These are phyloP conservation scores for Prosopocoilus inquinatus DNA, from an alignment of 2,888 invertebrate species.

Conservation along the genomic window DNA sequence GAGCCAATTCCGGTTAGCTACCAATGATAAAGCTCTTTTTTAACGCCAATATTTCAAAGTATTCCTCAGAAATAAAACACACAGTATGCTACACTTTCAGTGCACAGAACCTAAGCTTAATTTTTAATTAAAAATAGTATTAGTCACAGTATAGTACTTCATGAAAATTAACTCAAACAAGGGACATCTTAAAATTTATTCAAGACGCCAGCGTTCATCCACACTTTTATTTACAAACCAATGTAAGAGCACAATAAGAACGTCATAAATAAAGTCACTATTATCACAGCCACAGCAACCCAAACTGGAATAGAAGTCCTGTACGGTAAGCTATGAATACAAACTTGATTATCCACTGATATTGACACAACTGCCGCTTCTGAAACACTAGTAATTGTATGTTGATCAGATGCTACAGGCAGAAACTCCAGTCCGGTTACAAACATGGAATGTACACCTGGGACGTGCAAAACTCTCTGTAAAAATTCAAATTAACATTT, in stretches of 20 bases:
- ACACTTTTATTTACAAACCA: conserved; percentile 61
- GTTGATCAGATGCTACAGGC: conserved; percentile 69
- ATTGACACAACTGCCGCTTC: conserved; percentile 92
- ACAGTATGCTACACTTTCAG: no score
- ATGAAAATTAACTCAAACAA: no score
- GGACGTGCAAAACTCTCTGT: conserved; percentile 78
- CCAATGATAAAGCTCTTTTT: no score
- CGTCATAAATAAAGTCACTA: conserved; percentile 73
- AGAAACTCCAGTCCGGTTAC: conserved; percentile 95
- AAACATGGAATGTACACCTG: conserved; percentile 91
- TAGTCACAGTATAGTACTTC: no score
- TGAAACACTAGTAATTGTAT: conserved; percentile 68
- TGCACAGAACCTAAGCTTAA: no score
- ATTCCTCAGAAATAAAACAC: no score
- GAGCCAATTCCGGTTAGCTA: no score
- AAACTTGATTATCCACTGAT: conserved; percentile 92
- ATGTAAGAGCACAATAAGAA: conserved; percentile 82
- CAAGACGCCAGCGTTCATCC: background rate
- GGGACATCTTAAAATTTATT: no score
- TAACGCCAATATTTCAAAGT: no score
- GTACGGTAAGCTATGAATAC: conserved; percentile 81
- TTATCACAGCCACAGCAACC: conserved; percentile 73
- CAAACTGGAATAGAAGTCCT: conserved; percentile 78
- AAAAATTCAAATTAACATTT: conserved; percentile 30
- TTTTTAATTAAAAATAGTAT: no score